Evolutionary conservation across 1,140 invertebrate species (phyloP), one percentile per base, ranked within the genome.

Genomic region (Marisa cornuarietis): DNA sequence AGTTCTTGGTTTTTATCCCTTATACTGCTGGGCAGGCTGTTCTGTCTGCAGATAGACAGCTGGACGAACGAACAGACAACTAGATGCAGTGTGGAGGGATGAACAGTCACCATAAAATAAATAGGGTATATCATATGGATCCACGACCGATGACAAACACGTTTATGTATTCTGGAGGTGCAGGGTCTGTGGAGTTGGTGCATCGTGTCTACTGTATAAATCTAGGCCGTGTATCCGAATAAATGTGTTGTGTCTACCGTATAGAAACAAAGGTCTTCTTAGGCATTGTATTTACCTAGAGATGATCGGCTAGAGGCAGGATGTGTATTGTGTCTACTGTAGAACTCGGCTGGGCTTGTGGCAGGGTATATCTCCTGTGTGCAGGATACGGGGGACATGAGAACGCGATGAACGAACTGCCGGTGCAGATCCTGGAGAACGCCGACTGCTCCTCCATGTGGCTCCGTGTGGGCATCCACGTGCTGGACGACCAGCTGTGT

Each of bases 401-500:
- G 65, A 80, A 85, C 42, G 63, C 66, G 0, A 81, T 88, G 77
- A 86, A 85, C 75, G 86, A 89, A 68, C 71, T 88, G 26, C 65
- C 78, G 8, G 81, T 89, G 8, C 63, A 81, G 16, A 74, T 86
- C n/a, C 61, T 85, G 7, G 66, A 81, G 6, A 79, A 76, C 51
- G 18, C 71, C 1, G 52, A 66, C 18, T 89, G 88, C 76, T 79
- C 84, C 52, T 54, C 81, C 4, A 84, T 84, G 74, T 89, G 88
- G 88, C 76, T 78, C 8, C 75, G 79, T 1, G 84, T 84, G 5
- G 74, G 73, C 65, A 84, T 84, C n/a, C 76, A 82, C 54, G 86
- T 89, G 7, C 80, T 84, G 51, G 81, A 86, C 61, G 76, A 82
- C 11, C 85, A 89, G 26, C 78, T 89, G 3, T 89, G 88, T 77